Percentiles rank a stretch among this genome's conserved stretches.
phyloP scores from a whole-genome alignment of 2,113 vertebrate species.

The Ophiodon elongatus region DNA sequence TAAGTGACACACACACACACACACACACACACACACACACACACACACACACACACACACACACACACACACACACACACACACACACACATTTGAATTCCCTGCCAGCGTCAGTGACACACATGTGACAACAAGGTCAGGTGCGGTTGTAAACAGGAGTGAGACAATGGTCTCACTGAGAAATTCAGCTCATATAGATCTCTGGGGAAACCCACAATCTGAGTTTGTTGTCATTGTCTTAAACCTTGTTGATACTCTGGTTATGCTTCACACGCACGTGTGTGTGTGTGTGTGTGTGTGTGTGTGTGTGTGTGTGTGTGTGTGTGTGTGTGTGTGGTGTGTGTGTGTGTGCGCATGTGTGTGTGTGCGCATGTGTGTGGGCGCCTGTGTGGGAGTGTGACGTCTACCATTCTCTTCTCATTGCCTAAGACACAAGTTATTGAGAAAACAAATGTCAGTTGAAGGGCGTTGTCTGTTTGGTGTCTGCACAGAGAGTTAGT shows the following conservation, averaged over 20 bases:
- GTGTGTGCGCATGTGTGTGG: slow-evolving; percentile 13
- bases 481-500: slow-evolving; percentile 63
- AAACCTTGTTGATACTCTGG: slow-evolving; percentile 65
- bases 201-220: slow-evolving; percentile 51
- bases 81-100: slow-evolving; percentile 2
- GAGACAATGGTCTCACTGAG: slow-evolving; percentile 61
- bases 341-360: slow-evolving; percentile 15
- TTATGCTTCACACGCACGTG: slow-evolving; percentile 27
- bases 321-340: slow-evolving; percentile 14
- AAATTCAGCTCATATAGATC: slow-evolving; percentile 40
- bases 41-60: neutral
- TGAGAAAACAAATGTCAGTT: slow-evolving; percentile 82
- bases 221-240: slow-evolving; percentile 61
- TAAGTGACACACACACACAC: neutral
- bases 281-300: slow-evolving; percentile 14
- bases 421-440: slow-evolving; percentile 75
- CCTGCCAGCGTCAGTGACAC: slow-evolving; percentile 18
- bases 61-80: slow-evolving; percentile 9
- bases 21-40: neutral
- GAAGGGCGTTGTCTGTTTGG: slow-evolving; percentile 81
- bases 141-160: slow-evolving; percentile 56
- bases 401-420: slow-evolving; percentile 66
- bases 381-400: slow-evolving; percentile 50
- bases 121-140: slow-evolving; percentile 58
- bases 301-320: slow-evolving; percentile 10